phyloP scores from a whole-genome alignment of 2,888 invertebrate genomes.

The Cephus pulcher region DNA sequence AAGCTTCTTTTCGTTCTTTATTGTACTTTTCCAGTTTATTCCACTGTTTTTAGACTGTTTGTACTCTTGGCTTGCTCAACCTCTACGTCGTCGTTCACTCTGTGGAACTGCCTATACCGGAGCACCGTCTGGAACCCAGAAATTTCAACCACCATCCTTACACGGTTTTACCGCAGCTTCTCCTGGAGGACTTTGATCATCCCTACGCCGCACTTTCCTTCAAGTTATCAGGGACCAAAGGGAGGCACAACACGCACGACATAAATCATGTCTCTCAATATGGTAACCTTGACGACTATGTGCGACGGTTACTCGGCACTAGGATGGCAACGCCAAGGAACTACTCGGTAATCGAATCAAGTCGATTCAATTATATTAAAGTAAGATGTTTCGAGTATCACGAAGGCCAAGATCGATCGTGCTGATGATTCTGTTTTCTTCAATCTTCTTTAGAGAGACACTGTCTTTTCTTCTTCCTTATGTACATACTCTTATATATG shows the following conservation, averaged over 20 bases:
- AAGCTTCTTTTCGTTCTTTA: background rate
- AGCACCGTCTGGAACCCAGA: conserved; percentile 60
- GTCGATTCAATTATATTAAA: background rate
- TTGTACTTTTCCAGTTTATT: background rate
- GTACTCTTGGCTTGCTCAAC: conserved; percentile 11
- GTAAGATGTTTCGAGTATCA: background rate
- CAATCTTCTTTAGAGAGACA: background rate
- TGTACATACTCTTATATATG: too few relatives aligned
- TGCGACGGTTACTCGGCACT: conserved; percentile 1
- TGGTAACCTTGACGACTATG: background rate
- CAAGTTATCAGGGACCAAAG: conserved; percentile 1
- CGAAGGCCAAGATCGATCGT: background rate
- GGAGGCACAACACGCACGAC: background rate
- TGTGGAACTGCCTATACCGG: conserved; percentile 48
- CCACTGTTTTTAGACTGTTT: background rate
- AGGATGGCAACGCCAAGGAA: background rate
- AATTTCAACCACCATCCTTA: conserved; percentile 66
- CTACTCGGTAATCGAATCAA: background rate
- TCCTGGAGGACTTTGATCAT: conserved; percentile 29
- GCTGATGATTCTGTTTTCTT: background rate
- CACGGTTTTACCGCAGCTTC: conserved; percentile 7
- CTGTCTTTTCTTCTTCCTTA: background rate
- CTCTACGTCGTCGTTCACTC: conserved; percentile 24
- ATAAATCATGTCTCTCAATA: conserved; percentile 2
- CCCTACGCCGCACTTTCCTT: conserved; percentile 20